Evolutionary conservation across 2,113 vertebrate species (phyloP).

Genomic region (Hyperopisus bebe): DNA sequence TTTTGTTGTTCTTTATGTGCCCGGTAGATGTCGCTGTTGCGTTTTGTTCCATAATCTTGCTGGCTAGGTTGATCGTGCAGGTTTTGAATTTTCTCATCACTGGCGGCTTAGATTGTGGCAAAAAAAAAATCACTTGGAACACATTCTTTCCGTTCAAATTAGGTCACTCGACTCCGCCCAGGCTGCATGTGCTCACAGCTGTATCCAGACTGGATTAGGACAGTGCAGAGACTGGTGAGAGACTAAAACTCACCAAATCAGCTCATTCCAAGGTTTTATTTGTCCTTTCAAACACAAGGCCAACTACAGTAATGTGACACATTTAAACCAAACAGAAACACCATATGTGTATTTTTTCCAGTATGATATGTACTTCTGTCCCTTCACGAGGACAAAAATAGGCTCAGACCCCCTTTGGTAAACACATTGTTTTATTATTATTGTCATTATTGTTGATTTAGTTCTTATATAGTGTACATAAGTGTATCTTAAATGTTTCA

Average conservation of each 20-base stretch:
- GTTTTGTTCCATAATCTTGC: not conserved
- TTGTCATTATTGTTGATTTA: not conserved
- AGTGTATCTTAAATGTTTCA: not conserved
- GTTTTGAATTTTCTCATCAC: not conserved
- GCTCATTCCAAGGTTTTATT: not conserved
- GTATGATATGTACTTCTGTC: not conserved
- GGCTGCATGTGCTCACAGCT: conserved; percentile 9
- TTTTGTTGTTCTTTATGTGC: not conserved
- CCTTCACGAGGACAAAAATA: not conserved
- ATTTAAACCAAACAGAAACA: not conserved
- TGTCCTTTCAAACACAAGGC: not conserved
- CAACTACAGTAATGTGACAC: not conserved
- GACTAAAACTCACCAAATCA: not conserved
- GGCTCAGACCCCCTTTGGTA: not conserved
- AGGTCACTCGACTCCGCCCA: conserved; percentile 29
- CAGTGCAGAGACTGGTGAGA: not conserved
- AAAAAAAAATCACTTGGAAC: conserved; percentile 38
- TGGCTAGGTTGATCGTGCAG: conserved; percentile 28
- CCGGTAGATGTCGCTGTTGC: conserved; percentile 23
- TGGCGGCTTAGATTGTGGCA: conserved; percentile 21
- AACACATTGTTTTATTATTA: not conserved
- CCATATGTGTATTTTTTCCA: not conserved
- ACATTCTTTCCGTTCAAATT: conserved; percentile 40
- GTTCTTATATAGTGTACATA: not conserved
- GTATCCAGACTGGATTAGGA: not conserved